Evolutionary conservation across 2,113 vertebrate species (phyloP).

Genomic region (Hemiscyllium ocellatum): DNA sequence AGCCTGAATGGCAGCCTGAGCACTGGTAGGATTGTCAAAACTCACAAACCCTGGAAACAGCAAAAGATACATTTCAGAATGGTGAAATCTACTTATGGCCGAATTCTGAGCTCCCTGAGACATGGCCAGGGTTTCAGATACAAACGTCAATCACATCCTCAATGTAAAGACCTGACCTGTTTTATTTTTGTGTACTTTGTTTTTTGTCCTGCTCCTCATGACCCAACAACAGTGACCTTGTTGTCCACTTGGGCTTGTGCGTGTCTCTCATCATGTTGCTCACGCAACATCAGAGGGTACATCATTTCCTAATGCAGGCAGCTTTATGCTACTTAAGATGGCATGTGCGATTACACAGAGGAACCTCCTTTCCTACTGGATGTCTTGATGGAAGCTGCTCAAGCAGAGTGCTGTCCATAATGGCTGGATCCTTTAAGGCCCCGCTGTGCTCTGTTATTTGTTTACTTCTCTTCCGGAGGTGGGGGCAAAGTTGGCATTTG

Average conservation of each 20-base stretch:
- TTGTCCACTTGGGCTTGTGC: not conserved
- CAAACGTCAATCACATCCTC: constrained; percentile 22
- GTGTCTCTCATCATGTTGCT: not conserved
- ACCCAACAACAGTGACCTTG: not conserved
- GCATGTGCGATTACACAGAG: not conserved
- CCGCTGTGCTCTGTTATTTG: not conserved
- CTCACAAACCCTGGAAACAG: constrained; percentile 81
- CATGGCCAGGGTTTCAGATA: not conserved
- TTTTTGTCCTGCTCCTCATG: not conserved
- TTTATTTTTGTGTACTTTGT: not conserved
- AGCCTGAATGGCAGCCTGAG: constrained; percentile 96
- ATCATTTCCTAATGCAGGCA: not conserved
- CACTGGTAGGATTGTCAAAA: constrained; percentile 96
- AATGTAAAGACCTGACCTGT: not conserved
- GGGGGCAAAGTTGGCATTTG: no score
- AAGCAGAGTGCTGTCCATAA: not conserved
- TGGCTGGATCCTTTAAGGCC: not conserved
- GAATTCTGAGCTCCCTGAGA: not conserved
- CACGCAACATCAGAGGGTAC: not conserved
- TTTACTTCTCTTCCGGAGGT: no score
- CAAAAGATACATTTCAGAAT: constrained; percentile 41
- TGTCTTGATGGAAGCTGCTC: not conserved
- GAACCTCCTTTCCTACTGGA: no score
- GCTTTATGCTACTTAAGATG: not conserved
- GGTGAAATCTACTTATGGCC: not conserved